Percentiles rank a stretch among this genome's conserved stretches.
Conservation (phyloP, 2,113 vertebrate species). For the Raja brachyura region DNA sequence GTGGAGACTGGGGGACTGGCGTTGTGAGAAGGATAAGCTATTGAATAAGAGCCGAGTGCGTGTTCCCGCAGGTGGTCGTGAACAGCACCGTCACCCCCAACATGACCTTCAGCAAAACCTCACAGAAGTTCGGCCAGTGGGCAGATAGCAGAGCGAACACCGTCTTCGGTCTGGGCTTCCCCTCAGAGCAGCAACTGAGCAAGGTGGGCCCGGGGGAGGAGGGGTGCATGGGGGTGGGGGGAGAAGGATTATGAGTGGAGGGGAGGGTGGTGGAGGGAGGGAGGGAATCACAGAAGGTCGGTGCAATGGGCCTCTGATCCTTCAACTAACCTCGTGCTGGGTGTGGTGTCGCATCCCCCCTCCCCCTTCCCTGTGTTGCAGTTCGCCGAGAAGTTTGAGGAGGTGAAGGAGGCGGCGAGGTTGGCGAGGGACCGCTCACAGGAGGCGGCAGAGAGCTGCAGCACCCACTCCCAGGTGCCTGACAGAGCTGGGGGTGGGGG, state of each 20-base stretch:
- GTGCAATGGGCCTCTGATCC: neutral
- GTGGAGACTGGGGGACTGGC: no score
- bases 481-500: no score
- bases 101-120: slow-evolving; percentile 97
- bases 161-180: slow-evolving; percentile 87
- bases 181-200: slow-evolving; percentile 81
- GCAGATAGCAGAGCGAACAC: slow-evolving; percentile 96
- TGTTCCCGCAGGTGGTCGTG: slow-evolving; percentile 76
- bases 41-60: no score
- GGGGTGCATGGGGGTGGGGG: no score
- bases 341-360: no score
- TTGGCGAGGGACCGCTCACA: slow-evolving; percentile 86
- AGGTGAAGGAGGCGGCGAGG: slow-evolving; percentile 89
- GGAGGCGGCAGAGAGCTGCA: slow-evolving; percentile 82
- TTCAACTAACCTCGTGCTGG: no score
- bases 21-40: no score
- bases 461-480: slow-evolving; percentile 75
- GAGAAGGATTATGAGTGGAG: no score
- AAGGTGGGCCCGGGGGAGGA: slow-evolving; percentile 62
- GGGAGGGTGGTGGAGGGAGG: neutral
- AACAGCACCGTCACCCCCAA: slow-evolving; percentile 98
- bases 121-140: slow-evolving; percentile 97
- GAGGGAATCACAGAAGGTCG: neutral
- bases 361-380: slow-evolving; percentile 48
- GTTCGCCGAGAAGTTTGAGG: slow-evolving; percentile 98